Base-by-base conservation (phyloP, 2,113 vertebrate genomes). In the Smithornis capensis region DNA sequence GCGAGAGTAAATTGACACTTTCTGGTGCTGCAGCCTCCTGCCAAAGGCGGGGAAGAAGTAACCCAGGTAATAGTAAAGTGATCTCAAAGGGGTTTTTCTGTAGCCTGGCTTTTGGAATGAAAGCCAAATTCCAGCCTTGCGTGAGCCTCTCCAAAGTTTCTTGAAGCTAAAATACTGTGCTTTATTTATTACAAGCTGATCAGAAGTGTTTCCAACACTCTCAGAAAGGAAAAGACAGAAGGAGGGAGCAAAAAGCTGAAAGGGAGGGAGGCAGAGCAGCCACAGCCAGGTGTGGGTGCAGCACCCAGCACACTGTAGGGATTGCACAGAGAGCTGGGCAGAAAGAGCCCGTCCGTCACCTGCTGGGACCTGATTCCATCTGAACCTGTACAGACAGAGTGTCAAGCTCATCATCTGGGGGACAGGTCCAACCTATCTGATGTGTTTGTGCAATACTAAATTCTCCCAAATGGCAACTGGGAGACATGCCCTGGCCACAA, bases 1-100 rank as follows among this genome's bases (percentile, higher is more conserved):
- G 82, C 0, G 12, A 87, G 87, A 92, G 79, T 81, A 96, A 96
- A 93, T 86, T 90, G 90, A 96, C 94, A 92, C 90, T 94, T 95
- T 95, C 49, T 95, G 93, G 56, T 22, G 0, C 83, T 60, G 45
- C 13, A 84, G 76, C 45, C 77, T 96, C 60, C 88, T 96, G 93
- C 80, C 86, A 96, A 84, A 87, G 62, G 82, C n/a, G 63, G 64
- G 57, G 87, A 92, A 94, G 73, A 90, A 94, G 52, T 45, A 90
- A 95, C 80, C 64, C 40, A 92, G 82, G 85, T 93, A 93, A 92
- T 23, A 90, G 87, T 59, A 83, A 96, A 92, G 60, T 62, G 65
- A 92, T 84, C 86, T 95, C 76, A 89, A 50, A 57, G 44, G 23
- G 2, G 16, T 4, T 38, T 90, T 91, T 87, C 60, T 92, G 65